These are phyloP conservation scores for Gymnocypris eckloni DNA, from an alignment of 2,797 vertebrate genomes.

Conservation along the genomic window DNA sequence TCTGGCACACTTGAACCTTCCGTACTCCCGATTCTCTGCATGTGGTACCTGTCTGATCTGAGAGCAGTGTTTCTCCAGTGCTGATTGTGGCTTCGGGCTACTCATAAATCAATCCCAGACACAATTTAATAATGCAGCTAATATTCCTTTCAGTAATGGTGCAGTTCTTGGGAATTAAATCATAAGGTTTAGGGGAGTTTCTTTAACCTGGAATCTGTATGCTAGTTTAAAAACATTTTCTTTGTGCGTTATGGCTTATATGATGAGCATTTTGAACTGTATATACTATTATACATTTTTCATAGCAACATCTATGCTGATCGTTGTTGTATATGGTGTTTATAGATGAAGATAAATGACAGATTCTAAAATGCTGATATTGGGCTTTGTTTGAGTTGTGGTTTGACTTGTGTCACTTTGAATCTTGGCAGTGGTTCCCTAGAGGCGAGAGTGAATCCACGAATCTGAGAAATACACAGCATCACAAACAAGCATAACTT, in stretches of 20 bases:
- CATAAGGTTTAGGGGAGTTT: background rate
- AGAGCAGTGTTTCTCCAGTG: conserved; percentile 1
- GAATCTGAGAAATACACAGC: conserved; percentile 39
- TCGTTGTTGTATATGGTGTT: background rate
- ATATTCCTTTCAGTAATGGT: conserved; percentile 3
- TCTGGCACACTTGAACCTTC: conserved; percentile 17
- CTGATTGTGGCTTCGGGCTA: background rate
- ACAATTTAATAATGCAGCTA: conserved; percentile 4
- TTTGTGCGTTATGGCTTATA: background rate
- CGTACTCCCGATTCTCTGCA: conserved; percentile 8
- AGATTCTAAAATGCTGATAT: background rate
- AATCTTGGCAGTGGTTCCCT: conserved; percentile 45
- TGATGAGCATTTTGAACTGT: background rate
- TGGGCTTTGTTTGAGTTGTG: conserved; percentile 22
- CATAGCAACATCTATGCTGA: background rate
- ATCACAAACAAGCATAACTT: background rate
- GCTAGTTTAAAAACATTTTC: background rate
- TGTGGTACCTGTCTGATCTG: conserved; percentile 51
- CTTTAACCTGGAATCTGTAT: background rate
- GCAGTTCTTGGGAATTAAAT: conserved; percentile 14
- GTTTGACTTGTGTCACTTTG: conserved; percentile 50
- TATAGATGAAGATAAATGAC: background rate
- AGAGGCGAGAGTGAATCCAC: conserved; percentile 50
- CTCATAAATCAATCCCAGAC: conserved; percentile 23
- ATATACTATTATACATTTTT: background rate